phyloP scores from a whole-genome alignment of 2,797 vertebrate species.

The Atherinosoma microstoma region DNA sequence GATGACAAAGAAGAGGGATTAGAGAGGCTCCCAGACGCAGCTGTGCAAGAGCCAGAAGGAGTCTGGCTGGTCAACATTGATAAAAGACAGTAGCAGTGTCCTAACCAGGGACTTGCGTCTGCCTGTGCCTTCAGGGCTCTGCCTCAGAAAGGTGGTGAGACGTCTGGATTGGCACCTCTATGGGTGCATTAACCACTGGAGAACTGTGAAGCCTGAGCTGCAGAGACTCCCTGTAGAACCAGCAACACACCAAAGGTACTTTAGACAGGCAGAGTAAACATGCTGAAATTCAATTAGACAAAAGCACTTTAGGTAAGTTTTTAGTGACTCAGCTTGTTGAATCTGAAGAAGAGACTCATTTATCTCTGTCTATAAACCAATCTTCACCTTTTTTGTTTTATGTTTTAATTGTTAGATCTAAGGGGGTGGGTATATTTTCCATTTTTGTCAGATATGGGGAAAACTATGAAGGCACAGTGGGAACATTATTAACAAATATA shows the following conservation, averaged over 20 bases:
- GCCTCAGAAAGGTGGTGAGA: conserved; percentile 57
- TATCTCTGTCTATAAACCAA: conserved; percentile 1
- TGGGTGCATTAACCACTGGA: conserved; percentile 56
- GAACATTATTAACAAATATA: conserved; percentile 20
- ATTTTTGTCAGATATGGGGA: conserved; percentile 10
- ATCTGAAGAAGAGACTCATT: conserved; percentile 9
- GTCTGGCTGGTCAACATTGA: conserved; percentile 83
- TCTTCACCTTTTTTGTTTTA: conserved; percentile 17
- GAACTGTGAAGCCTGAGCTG: conserved; percentile 48
- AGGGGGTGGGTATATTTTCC: conserved; percentile 7
- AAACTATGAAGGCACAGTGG: conserved; percentile 20
- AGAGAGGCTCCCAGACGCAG: conserved; percentile 60
- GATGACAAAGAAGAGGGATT: conserved; percentile 79
- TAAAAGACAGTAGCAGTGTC: conserved; percentile 69
- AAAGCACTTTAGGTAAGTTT: conserved; percentile 25
- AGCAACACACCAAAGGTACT: conserved; percentile 54
- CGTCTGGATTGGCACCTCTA: conserved; percentile 74
- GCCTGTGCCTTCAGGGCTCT: conserved; percentile 55
- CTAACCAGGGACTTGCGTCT: conserved; percentile 72
- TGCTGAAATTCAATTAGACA: conserved; percentile 63
- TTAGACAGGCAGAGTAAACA: conserved; percentile 52
- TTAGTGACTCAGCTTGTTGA: conserved; percentile 34
- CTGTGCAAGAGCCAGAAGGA: conserved; percentile 62
- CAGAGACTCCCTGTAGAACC: conserved; percentile 60
- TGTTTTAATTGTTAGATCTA: conserved; percentile 12